phyloP scores from a whole-genome alignment of 2,797 vertebrate genomes.

The Melanotaenia boesemani region DNA sequence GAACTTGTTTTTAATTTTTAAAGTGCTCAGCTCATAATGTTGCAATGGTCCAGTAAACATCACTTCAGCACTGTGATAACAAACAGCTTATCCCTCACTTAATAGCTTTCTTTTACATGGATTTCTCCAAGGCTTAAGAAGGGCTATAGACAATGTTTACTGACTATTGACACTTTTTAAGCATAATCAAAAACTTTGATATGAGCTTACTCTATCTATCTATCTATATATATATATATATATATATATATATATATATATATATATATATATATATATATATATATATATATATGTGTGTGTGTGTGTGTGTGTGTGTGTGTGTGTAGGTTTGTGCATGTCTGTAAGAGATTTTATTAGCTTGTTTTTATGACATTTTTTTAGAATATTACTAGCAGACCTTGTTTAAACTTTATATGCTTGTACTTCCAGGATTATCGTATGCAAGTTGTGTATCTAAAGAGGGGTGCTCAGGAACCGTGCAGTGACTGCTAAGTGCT shows the following conservation, averaged over 20 bases:
- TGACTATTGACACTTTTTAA: slow-evolving; percentile 30
- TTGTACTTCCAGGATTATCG: not conserved
- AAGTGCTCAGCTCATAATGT: slow-evolving; percentile 32
- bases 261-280: too few species aligned
- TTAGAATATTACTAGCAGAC: not conserved
- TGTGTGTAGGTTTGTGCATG: too few species aligned
- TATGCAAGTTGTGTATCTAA: slow-evolving; percentile 5
- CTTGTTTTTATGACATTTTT: not conserved
- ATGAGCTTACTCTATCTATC: not conserved
- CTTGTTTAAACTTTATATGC: slow-evolving; percentile 7
- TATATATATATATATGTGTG: too few species aligned
- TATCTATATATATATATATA: too few species aligned
- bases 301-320: too few species aligned
- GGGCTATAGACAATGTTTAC: slow-evolving; percentile 40
- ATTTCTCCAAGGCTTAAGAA: slow-evolving; percentile 43
- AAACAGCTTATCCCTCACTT: slow-evolving; percentile 51
- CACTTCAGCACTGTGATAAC: slow-evolving; percentile 41
- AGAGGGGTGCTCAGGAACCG: slow-evolving; percentile 7
- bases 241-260: too few species aligned
- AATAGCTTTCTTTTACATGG: slow-evolving; percentile 28
- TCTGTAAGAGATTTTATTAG: not conserved
- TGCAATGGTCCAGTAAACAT: slow-evolving; percentile 57
- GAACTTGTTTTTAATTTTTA: slow-evolving; percentile 42
- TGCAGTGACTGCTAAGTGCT: slow-evolving; percentile 16
- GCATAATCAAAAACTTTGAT: slow-evolving; percentile 30